Evolutionary conservation across 1,140 invertebrate species (phyloP), one percentile per base, ranked within the genome.

Genomic region (Diachasma alloeum): DNA sequence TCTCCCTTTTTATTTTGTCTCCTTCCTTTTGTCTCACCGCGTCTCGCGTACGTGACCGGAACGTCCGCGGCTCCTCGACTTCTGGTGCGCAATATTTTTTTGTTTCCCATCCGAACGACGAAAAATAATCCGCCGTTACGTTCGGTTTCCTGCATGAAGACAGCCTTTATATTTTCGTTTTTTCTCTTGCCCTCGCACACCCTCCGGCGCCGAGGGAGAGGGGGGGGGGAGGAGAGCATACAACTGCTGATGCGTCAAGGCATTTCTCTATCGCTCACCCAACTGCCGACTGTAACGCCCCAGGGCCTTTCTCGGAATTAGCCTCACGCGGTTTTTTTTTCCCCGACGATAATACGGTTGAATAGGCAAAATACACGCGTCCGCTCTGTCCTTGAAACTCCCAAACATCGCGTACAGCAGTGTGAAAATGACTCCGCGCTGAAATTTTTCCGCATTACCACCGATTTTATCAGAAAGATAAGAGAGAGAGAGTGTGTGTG

Each of bases 41-140:
- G 74, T 71, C 74, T 76, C 48, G 59, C 53, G 74, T 76, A 76
- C 74, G 74, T 76, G 74, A 76, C 74, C 74, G 74, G 74, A 76
- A 76, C 67, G 36, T 71, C 74, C 44, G 48, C 68, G 53, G 31
- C 31, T 31, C 31, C 31, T 31, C 53, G 44, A 46, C 44, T 46
- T 46, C 44, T 46, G 44, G 44, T 46, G n/a, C 59, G 56, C 70
- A 56, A 10, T 56, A 63, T 66, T 74, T 26, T 56, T 19, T 19
- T 56, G 10, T 74, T 37, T n/a, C 44, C 9, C 44, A 46, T 46
- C 9, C n/a, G 11, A 46, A n/a, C 44, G 44, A n/a, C 67, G 74
- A 59, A 75, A 75, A 75, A 75, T 75, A 75, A 75, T 75, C 74
- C 74, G 74, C 74, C 26, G 42, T 70, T 36, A 46, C 74, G 44